These are phyloP conservation scores for Pseudomugil gertrudae DNA, from an alignment of 2,797 vertebrate genomes.

Conservation along the genomic window DNA sequence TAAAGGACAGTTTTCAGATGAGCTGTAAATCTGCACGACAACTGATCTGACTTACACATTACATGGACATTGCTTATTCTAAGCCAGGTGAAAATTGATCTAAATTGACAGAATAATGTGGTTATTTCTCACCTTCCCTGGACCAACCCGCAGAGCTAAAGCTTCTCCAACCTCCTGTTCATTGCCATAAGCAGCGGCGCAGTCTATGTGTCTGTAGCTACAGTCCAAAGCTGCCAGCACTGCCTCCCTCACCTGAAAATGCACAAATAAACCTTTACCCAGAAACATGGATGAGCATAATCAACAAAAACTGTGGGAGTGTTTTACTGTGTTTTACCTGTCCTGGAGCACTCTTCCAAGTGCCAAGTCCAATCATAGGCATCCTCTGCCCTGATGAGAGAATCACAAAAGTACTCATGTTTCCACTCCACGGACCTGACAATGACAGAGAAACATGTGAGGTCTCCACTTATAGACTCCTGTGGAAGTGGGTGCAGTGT, in stretches of 20 bases:
- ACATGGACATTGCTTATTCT: background rate
- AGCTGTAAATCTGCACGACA: background rate
- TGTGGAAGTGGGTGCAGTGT: constrained; percentile 3
- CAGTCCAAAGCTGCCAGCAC: constrained; percentile 79
- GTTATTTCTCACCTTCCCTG: constrained; percentile 71
- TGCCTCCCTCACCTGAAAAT: constrained; percentile 77
- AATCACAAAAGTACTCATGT: constrained; percentile 70
- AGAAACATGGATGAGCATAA: background rate
- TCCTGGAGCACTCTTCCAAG: constrained; percentile 82
- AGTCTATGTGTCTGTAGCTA: constrained; percentile 83
- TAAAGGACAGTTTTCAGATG: background rate
- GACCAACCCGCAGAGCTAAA: constrained; percentile 69
- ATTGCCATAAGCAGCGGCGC: constrained; percentile 81
- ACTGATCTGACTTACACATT: background rate
- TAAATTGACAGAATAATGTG: background rate
- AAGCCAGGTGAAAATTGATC: background rate
- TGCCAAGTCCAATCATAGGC: constrained; percentile 79
- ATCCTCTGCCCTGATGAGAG: constrained; percentile 76
- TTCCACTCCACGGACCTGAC: constrained; percentile 31
- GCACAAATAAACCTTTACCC: background rate
- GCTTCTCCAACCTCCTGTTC: constrained; percentile 82
- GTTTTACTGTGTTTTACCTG: constrained; percentile 65
- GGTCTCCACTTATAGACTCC: constrained; percentile 11
- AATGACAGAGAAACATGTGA: constrained; percentile 16
- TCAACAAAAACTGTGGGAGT: background rate